Evolutionary conservation across 2,113 vertebrate species (phyloP).

Genomic region (Mesocricetus auratus): DNA sequence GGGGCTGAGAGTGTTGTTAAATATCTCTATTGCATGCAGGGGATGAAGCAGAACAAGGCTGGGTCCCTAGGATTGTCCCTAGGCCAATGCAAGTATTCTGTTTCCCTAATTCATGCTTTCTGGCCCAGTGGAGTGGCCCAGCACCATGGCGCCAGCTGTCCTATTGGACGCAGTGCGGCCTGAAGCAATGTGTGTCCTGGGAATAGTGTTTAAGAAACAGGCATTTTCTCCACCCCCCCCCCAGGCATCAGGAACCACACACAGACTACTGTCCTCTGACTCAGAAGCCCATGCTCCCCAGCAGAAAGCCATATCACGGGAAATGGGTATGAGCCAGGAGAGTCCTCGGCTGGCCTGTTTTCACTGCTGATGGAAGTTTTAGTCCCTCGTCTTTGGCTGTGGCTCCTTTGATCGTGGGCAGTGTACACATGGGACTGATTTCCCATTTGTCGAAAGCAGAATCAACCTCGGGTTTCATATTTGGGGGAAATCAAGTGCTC

Average conservation of each 20-base stretch:
- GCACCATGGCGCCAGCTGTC: accelerated
- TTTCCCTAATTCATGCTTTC: neutral
- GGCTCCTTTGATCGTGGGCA: neutral
- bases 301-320: neutral
- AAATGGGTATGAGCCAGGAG: neutral
- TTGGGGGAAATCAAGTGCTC: neutral
- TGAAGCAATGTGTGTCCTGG: neutral
- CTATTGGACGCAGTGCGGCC: neutral
- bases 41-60: neutral
- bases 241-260: neutral
- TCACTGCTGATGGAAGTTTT: neutral
- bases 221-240: accelerated
- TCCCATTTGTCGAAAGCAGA: neutral
- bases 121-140: neutral
- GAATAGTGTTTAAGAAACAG: neutral
- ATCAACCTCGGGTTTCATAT: neutral
- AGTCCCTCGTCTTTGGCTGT: neutral
- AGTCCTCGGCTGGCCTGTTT: neutral
- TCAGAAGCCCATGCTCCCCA: neutral
- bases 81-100: neutral
- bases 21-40: too few species aligned
- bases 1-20: neutral
- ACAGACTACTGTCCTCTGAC: neutral
- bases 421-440: neutral
- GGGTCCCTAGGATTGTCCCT: neutral